Evolutionary conservation across 2,113 vertebrate species (phyloP).

Genomic region (Spea bombifrons): DNA sequence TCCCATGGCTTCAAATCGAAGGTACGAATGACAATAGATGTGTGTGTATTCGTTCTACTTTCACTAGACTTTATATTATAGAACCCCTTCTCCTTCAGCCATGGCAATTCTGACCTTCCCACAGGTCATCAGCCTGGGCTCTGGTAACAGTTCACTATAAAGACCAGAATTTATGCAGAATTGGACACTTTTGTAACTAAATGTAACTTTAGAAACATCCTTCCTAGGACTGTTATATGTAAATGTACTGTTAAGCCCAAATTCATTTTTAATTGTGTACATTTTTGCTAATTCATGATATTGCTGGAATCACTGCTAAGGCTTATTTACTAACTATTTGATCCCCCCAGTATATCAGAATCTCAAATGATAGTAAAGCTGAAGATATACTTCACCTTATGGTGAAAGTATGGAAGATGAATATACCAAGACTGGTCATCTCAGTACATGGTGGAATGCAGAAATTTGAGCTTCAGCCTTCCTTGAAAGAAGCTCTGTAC

Average conservation of each 20-base stretch:
- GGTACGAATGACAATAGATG: slow-evolving; percentile 60
- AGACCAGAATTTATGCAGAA: too few species aligned
- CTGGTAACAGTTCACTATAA: too few species aligned
- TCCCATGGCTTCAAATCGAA: slow-evolving; percentile 97
- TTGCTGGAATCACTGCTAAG: too few species aligned
- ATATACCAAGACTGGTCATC: slow-evolving; percentile 95
- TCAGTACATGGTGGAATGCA: slow-evolving; percentile 96
- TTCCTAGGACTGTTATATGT: too few species aligned
- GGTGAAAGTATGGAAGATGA: slow-evolving; percentile 98
- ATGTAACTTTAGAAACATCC: too few species aligned
- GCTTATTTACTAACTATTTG: too few species aligned
- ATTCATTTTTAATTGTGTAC: background rate
- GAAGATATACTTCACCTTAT: slow-evolving; percentile 90
- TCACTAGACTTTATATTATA: too few species aligned
- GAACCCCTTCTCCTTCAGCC: too few species aligned
- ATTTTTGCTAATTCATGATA: background rate
- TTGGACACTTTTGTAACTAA: too few species aligned
- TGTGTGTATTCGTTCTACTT: too few species aligned
- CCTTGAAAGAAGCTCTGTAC: slow-evolving; percentile 92
- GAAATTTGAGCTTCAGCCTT: slow-evolving; percentile 95
- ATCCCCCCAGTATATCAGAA: slow-evolving; percentile 78
- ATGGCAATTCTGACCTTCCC: too few species aligned
- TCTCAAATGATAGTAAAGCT: slow-evolving; percentile 90
- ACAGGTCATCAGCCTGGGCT: too few species aligned
- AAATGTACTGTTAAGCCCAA: background rate